A percentile compares a stretch with the other conserved stretches of the same genome.
Conservation (phyloP, 2,888 invertebrate species). For the Torymus aiolomorphi region DNA sequence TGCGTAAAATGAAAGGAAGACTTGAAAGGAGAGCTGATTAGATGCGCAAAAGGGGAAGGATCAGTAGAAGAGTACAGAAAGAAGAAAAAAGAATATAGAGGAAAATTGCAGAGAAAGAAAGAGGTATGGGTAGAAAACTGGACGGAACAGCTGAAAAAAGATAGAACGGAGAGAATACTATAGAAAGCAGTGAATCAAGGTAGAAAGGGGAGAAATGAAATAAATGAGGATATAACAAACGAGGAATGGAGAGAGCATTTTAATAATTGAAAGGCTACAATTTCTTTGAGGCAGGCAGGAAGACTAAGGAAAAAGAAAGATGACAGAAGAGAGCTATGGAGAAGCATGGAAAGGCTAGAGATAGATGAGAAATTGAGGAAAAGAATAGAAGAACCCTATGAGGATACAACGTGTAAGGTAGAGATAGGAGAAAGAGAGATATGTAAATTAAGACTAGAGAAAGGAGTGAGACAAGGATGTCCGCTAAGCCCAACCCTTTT, state of each 20-base stretch:
- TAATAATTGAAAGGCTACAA: no score
- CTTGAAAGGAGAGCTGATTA: neutral
- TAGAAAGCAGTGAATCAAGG: neutral
- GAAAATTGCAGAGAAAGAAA: neutral
- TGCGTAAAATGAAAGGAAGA: neutral
- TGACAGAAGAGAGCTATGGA: neutral
- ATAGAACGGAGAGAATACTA: neutral
- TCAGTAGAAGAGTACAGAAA: neutral
- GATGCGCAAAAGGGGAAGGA: neutral
- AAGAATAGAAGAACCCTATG: neutral
- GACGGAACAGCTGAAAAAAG: neutral
- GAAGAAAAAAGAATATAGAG: neutral
- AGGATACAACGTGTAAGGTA: neutral
- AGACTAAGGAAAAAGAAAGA: neutral
- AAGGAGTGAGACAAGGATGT: slow-evolving; percentile 4
- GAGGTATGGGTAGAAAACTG: neutral
- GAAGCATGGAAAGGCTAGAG: neutral
- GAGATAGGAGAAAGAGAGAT: neutral
- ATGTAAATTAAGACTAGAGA: neutral
- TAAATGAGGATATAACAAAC: neutral
- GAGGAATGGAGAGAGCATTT: neutral
- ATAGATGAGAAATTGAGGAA: neutral
- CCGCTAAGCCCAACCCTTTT: neutral
- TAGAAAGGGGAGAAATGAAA: neutral
- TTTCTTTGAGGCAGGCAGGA: neutral